phyloP scores from a whole-genome alignment of 1,140 invertebrate genomes.

The Aphelenchoides besseyi region DNA sequence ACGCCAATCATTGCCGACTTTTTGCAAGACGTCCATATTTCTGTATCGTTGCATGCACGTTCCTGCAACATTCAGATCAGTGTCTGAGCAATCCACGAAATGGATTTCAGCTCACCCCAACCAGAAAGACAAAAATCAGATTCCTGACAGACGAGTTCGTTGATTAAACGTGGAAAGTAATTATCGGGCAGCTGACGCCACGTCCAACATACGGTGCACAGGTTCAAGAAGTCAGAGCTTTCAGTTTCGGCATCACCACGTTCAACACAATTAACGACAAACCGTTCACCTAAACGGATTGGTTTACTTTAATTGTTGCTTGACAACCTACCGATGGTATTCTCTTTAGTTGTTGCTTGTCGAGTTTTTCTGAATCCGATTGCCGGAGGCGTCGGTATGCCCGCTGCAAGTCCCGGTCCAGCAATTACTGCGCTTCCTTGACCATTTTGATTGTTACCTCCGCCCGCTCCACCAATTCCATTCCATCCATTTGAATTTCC shows the following conservation, averaged over 20 bases:
- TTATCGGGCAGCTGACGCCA: slow-evolving; percentile 42
- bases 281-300: slow-evolving; percentile 35
- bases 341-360: not conserved
- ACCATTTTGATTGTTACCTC: no score
- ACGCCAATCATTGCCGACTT: slow-evolving; percentile 35
- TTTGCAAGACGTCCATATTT: slow-evolving; percentile 42
- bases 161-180: slow-evolving; percentile 43
- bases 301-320: not conserved
- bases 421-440: no score
- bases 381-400: no score
- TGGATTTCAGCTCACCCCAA: no score
- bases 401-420: no score
- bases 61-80: no score
- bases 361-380: not conserved
- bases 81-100: no score
- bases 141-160: slow-evolving; percentile 45
- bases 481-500: not conserved
- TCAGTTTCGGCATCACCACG: slow-evolving; percentile 43
- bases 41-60: slow-evolving; percentile 39
- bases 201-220: slow-evolving; percentile 47
- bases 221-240: slow-evolving; percentile 38
- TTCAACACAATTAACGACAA: slow-evolving; percentile 49
- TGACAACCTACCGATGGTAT: slow-evolving; percentile 1
- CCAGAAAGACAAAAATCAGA: slow-evolving; percentile 45
- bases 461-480: slow-evolving; percentile 2